Base-by-base conservation (phyloP, 2,113 vertebrate genomes). In the Oplegnathus fasciatus region DNA sequence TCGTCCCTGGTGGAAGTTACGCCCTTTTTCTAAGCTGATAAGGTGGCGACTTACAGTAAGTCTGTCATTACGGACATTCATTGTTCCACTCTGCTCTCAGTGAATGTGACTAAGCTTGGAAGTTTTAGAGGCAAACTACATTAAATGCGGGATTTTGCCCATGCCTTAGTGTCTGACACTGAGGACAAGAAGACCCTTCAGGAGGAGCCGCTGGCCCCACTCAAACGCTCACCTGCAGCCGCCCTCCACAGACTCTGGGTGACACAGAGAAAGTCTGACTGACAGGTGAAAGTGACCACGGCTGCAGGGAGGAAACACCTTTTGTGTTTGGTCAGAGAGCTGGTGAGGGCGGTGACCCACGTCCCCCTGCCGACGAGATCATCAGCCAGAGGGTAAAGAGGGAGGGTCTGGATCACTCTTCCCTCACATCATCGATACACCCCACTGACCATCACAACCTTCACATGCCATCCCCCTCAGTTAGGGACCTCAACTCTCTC, bases 231-330 rank as follows among this genome's bases (percentile, higher is more conserved):
- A 92, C 89, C 89, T 91, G 86, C 57, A 83, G 65, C 71, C 26
- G 10, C 80, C 62, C 34, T 67, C 46, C 44, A 26, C 65, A 60
- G 55, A 67, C 44, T 14, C 44, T 9, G 44, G 34, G 71, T 42
- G 62, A 80, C 50, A 14, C 48, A 26, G 77, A 68, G 78, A 52
- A 70, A 75, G 86, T 91, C 84, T 94, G 91, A 95, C 80, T 96
- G 94, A 94, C 93, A 93, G 94, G 91, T 92, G 93, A 95, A 95
- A 95, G 94, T 95, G 91, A 93, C 74, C 72, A 50, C 75, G 65
- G 83, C 85, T 82, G 50, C 85, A 32, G 74, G 90, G 78, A 84
- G 85, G 85, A 91, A 91, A 80, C 89, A 67, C 74, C 84, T 89
- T 91, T 95, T 96, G 93, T 96, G 72, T 92, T 92, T 88, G 93